Evolutionary conservation across 2,113 vertebrate genomes (phyloP), one percentile per base, ranked within the genome.

Genomic region (Phyllostomus discolor): DNA sequence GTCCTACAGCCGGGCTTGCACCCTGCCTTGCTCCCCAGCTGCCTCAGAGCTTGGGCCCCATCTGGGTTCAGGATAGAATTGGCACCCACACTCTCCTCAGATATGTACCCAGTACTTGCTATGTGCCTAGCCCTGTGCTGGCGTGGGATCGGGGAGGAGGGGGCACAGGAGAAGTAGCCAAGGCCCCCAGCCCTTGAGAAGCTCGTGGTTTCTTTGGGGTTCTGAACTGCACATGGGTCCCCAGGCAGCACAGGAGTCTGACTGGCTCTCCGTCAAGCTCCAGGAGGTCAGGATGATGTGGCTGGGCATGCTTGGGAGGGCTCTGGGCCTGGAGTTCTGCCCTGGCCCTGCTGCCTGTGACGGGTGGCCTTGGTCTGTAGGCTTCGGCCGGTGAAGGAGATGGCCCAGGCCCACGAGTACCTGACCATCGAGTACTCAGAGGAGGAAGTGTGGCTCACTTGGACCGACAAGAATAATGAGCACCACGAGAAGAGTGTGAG

Each of bases 391-490:
- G 98, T 99, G 90, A 99, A 99, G 98, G 99, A 99, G 86, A 97
- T 98, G 92, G 98, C 98, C 2, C 98, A 99, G 52, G 98, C 97
- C 72, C 98, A 98, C 0, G 99, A 99, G 88, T 99, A 99, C 98
- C 98, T 99, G 97, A 98, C 98, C 91, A 98, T 99, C 0, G 99
- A 99, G 41, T 99, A 99, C 96, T 99, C 98, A 0, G 99, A 99
- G 64, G 99, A 99, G 87, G 99, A 99, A 97, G 99, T 99, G 79
- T 99, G 99, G 99, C 98, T 99, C 76, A 98, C 99, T 22, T 99
- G 99, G 99, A 99, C 97, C 0, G 99, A 99, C 97, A 99, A 99
- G 97, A 99, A 98, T 72, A 99, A 99, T 0, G 99, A 99, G 93
- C 98, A 96, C 46, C 99, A 99, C 0, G 99, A 99, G 98, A 99